These are phyloP conservation scores for Collichthys lucidus DNA, from an alignment of 2,113 vertebrate species.

Conservation along the genomic window DNA sequence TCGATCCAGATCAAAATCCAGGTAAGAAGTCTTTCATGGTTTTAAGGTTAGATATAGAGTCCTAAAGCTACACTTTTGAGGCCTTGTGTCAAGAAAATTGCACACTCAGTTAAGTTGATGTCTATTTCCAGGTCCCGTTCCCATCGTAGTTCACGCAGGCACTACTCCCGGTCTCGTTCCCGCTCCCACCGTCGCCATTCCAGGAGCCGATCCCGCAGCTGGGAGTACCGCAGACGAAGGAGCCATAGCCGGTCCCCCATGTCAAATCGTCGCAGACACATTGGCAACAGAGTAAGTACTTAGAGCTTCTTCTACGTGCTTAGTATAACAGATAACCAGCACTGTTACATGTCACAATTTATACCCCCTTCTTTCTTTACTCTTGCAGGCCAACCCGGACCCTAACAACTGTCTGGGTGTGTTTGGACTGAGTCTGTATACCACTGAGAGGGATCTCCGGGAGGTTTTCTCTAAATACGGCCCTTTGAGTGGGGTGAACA, in stretches of 20 bases:
- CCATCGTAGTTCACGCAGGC: slow-evolving; percentile 76
- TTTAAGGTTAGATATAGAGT: neutral
- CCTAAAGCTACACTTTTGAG: neutral
- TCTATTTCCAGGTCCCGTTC: slow-evolving; percentile 68
- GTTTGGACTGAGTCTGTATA: slow-evolving; percentile 97
- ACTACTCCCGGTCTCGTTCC: slow-evolving; percentile 74
- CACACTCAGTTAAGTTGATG: neutral
- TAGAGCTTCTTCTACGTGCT: neutral
- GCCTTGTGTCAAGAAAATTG: neutral
- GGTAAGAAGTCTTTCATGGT: slow-evolving; percentile 23
- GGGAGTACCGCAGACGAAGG: slow-evolving; percentile 67
- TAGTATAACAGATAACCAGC: no score
- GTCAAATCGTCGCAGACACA: slow-evolving; percentile 77
- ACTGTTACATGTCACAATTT: neutral
- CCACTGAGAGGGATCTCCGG: slow-evolving; percentile 94
- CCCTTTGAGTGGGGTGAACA: slow-evolving; percentile 92
- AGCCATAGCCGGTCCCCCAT: slow-evolving; percentile 78
- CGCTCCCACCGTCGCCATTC: slow-evolving; percentile 69
- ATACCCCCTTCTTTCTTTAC: neutral
- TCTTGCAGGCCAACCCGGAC: slow-evolving; percentile 92
- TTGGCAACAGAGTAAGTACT: slow-evolving; percentile 73
- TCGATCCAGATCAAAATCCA: slow-evolving; percentile 81
- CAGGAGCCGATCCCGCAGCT: slow-evolving; percentile 75
- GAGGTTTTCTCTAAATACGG: slow-evolving; percentile 97
- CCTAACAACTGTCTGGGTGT: slow-evolving; percentile 94